Percentiles rank a stretch among this genome's conserved stretches.
phyloP scores from a whole-genome alignment of 2,113 vertebrate genomes.

The Mesitornis unicolor region DNA sequence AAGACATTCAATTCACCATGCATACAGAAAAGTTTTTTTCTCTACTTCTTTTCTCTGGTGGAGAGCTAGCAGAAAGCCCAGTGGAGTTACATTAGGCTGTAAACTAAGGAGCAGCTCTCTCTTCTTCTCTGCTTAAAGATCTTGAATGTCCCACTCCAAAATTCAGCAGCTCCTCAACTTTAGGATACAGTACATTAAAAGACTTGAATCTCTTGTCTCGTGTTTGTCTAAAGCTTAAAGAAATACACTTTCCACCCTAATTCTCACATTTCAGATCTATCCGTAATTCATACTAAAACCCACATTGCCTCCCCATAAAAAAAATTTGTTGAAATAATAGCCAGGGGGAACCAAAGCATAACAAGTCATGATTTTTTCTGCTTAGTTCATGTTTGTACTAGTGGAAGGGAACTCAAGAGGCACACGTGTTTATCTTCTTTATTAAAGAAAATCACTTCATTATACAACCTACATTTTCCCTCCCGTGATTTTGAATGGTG shows the following conservation, averaged over 20 bases:
- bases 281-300: not conserved
- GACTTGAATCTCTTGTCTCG: not conserved
- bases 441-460: not conserved
- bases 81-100: not conserved
- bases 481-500: not conserved
- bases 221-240: not conserved
- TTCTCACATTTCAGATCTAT: not conserved
- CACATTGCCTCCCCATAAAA: not conserved
- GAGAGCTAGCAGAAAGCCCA: not conserved
- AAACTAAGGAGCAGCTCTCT: not conserved
- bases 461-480: not conserved
- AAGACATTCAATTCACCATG: not conserved
- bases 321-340: not conserved
- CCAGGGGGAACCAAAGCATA: not conserved
- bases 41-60: not conserved
- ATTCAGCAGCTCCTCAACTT: not conserved
- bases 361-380: not conserved
- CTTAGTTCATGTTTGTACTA: not conserved
- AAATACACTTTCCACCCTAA: not conserved
- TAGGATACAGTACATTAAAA: not conserved
- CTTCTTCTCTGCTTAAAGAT: not conserved
- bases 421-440: not conserved
- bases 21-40: not conserved
- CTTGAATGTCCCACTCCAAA: not conserved
- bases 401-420: not conserved